Evolutionary conservation across 2,113 vertebrate species (phyloP), one percentile per base, ranked within the genome.

Genomic region (Hemiscyllium ocellatum): DNA sequence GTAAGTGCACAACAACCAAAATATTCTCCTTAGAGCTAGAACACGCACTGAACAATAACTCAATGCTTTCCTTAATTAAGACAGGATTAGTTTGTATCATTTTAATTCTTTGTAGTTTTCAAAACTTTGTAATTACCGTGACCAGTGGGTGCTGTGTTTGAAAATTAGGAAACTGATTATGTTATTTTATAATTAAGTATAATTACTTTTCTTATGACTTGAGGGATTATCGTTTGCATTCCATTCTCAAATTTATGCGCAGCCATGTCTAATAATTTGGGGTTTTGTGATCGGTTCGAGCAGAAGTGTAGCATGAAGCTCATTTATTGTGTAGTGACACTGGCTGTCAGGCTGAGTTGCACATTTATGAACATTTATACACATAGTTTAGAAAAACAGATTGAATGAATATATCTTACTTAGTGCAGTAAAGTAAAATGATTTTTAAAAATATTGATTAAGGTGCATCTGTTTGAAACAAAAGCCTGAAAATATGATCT

Each of bases 1-100:
- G 99, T 99, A 98, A 99, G 99, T 97, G 7, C 26, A 37, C 50
- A 85, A 68, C 19, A 68, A 33, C 47, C 68, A 72, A 47, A 6
- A 85, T 65, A 15, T 1, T 68, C 4, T 22, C n/a, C n/a, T 65
- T 93, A 37, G 19, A 66, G n/a, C 89, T 93, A 66, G 37, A 66
- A 66, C 37, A 68, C 7, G 8, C 33, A 66, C 22, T 37, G 1
- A 61, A 19, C 56, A 42, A 66, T n/a, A 66, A 37, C 66, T n/a
- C n/a, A 7, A 26, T 56, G 86, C 0, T 33, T 26, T 56, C 22
- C 33, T 91, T 20, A 91, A 93, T 37, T 61, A 17, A 66, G 61
- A 65, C 17, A 68, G 2, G 61, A 66, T 93, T 37, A 65, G n/a
- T 68, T 93, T n/a, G n/a, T n/a, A 37, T 37, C 12, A 93, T 66